Conservation (phyloP, 2,797 vertebrate species). For the Sebastes itinus region DNA sequence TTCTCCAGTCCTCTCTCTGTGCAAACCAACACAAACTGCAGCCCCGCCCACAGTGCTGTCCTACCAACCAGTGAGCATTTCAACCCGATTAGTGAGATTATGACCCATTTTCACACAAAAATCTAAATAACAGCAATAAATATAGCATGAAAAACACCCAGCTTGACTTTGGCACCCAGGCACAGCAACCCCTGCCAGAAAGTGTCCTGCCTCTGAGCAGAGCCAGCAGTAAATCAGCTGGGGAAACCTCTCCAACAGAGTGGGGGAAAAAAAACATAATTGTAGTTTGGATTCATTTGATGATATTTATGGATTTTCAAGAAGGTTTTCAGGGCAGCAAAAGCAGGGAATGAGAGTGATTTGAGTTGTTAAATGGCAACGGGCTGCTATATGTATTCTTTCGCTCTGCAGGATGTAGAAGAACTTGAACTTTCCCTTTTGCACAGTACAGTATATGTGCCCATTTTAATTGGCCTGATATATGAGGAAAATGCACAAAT, state of each 20-base stretch:
- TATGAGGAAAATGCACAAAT: background rate
- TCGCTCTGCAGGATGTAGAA: background rate
- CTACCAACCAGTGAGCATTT: slow-evolving; percentile 7
- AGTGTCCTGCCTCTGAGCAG: slow-evolving; percentile 7
- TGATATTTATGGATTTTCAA: slow-evolving; percentile 32
- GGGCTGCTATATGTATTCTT: too few relatives aligned
- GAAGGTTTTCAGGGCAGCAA: background rate
- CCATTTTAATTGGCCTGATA: background rate
- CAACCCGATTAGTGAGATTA: slow-evolving; percentile 41
- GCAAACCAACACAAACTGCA: background rate
- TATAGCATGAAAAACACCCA: slow-evolving; percentile 25
- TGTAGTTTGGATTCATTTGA: slow-evolving; percentile 25
- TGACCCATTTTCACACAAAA: slow-evolving; percentile 22
- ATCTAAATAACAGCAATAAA: slow-evolving; percentile 45
- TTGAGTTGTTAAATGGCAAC: background rate
- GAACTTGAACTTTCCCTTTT: background rate
- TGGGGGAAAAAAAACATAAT: slow-evolving; percentile 11
- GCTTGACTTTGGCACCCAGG: slow-evolving; percentile 36
- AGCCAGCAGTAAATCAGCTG: slow-evolving; percentile 30
- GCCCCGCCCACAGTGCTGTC: background rate
- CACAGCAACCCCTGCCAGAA: slow-evolving; percentile 24
- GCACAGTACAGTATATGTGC: background rate
- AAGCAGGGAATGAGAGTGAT: background rate
- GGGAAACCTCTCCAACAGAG: slow-evolving; percentile 8
- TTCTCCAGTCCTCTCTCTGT: background rate